phyloP scores from a whole-genome alignment of 2,113 vertebrate species.

The Oryzias curvinotus region DNA sequence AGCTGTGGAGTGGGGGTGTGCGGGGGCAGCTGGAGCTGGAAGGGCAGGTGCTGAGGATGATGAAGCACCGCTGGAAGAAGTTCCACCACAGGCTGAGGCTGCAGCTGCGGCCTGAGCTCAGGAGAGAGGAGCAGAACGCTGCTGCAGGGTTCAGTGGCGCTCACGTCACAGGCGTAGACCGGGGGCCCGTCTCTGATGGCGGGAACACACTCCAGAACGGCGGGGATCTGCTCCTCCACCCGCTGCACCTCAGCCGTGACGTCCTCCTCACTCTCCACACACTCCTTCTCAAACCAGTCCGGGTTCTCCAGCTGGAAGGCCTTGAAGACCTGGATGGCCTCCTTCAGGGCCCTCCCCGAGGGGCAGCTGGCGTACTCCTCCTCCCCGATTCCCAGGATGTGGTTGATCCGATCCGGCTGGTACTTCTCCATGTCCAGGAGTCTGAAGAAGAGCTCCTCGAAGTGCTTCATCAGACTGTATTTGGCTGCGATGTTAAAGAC shows the following conservation, averaged over 20 bases:
- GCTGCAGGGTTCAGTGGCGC: constrained; percentile 7
- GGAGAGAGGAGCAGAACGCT: constrained; percentile 57
- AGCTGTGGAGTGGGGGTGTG: no score
- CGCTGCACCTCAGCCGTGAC: constrained; percentile 30
- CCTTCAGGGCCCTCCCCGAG: constrained; percentile 80
- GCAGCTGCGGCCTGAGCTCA: constrained; percentile 25
- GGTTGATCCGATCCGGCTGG: constrained; percentile 82
- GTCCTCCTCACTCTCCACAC: constrained; percentile 64
- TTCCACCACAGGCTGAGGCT: constrained; percentile 19
- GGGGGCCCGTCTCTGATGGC: constrained; percentile 59
- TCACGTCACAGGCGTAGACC: constrained; percentile 36
- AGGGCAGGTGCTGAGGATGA: no score
- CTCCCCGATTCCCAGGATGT: constrained; percentile 78
- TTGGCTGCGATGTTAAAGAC: constrained; percentile 83
- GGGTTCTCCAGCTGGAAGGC: constrained; percentile 80
- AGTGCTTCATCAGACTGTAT: constrained; percentile 89
- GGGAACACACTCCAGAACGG: constrained; percentile 60
- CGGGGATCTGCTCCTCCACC: constrained; percentile 12
- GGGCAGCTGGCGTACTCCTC: constrained; percentile 80
- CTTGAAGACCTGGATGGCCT: constrained; percentile 82
- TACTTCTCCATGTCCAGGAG: constrained; percentile 91
- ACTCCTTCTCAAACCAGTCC: constrained; percentile 89
- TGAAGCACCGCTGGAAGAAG: constrained; percentile 17
- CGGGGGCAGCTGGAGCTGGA: no score
- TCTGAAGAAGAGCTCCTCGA: constrained; percentile 92